Conservation (phyloP, 2,888 invertebrate species). For the Cremastobaeus sp. region DNA sequence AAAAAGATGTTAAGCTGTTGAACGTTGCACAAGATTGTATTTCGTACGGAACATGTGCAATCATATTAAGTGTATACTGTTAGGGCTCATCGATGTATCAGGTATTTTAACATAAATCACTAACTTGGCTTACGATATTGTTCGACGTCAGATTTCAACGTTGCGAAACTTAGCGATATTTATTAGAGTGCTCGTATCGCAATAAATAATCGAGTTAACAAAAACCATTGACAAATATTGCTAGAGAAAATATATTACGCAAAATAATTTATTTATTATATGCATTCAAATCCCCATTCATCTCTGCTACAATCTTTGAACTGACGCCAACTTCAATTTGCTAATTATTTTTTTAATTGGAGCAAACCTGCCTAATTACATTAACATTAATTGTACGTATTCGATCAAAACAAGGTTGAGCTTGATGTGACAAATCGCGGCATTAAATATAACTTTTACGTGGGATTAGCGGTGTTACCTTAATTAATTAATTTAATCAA, state of each 20-base stretch:
- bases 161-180: conserved; percentile 45
- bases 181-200: conserved; percentile 31
- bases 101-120: conserved; percentile 50
- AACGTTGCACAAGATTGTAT: conserved; percentile 29
- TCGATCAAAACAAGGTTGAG: too few relatives aligned
- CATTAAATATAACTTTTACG: too few relatives aligned
- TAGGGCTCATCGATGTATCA: conserved; percentile 43
- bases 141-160: conserved; percentile 38
- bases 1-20: conserved; percentile 14
- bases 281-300: too few relatives aligned
- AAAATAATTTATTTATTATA: too few relatives aligned
- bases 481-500: too few relatives aligned
- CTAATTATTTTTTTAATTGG: too few relatives aligned
- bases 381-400: too few relatives aligned
- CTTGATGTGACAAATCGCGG: too few relatives aligned
- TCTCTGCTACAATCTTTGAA: too few relatives aligned
- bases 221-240: conserved; percentile 25
- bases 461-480: too few relatives aligned
- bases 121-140: conserved; percentile 35
- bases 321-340: too few relatives aligned
- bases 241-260: conserved; percentile 18
- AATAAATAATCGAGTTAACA: conserved; percentile 40
- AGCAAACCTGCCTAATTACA: too few relatives aligned
- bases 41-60: conserved; percentile 37
- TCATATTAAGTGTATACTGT: conserved; percentile 53